Evolutionary conservation across 2,888 invertebrate species (phyloP).

Genomic region (Nomada hirtipes): DNA sequence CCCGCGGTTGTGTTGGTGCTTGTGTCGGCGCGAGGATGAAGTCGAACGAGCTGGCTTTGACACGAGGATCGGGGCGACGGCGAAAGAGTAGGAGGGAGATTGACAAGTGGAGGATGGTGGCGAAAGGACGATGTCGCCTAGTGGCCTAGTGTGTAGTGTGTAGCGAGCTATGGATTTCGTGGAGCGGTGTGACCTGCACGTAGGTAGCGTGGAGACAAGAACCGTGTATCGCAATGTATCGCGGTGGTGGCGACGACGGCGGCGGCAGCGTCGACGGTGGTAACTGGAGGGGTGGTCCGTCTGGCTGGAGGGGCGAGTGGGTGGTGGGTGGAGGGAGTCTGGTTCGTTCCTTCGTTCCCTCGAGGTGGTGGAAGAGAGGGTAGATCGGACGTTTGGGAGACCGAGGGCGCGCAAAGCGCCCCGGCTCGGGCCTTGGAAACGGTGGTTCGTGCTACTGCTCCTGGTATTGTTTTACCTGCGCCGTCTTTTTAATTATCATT

Average conservation of each 20-base stretch:
- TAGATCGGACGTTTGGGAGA: slow-evolving; percentile 72
- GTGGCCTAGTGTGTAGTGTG: slow-evolving; percentile 66
- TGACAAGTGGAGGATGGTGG: slow-evolving; percentile 32
- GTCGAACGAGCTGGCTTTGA: slow-evolving; percentile 31
- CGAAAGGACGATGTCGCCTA: slow-evolving; percentile 59
- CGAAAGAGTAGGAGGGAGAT: not conserved
- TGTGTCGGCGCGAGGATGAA: slow-evolving; percentile 47
- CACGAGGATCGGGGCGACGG: slow-evolving; percentile 16
- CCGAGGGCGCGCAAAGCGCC: slow-evolving; percentile 77
- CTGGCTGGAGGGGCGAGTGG: slow-evolving; percentile 71
- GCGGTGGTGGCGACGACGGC: slow-evolving; percentile 73
- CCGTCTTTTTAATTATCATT: slow-evolving; percentile 43
- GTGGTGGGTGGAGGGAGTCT: slow-evolving; percentile 74
- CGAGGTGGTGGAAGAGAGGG: slow-evolving; percentile 68
- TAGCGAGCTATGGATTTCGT: slow-evolving; percentile 76
- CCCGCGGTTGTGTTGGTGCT: slow-evolving; percentile 44
- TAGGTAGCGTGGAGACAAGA: slow-evolving; percentile 80
- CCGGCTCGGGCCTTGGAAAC: slow-evolving; percentile 52
- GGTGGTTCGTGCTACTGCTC: slow-evolving; percentile 40
- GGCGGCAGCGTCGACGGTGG: slow-evolving; percentile 65
- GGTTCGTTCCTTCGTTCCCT: slow-evolving; percentile 73
- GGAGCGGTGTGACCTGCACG: slow-evolving; percentile 78
- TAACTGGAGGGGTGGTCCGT: slow-evolving; percentile 74
- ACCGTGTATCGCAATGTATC: slow-evolving; percentile 83
- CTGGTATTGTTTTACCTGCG: slow-evolving; percentile 39